Percentiles rank a stretch among this genome's conserved stretches.
Conservation (phyloP, 2,888 invertebrate genomes). For the Eupeodes luniger region DNA sequence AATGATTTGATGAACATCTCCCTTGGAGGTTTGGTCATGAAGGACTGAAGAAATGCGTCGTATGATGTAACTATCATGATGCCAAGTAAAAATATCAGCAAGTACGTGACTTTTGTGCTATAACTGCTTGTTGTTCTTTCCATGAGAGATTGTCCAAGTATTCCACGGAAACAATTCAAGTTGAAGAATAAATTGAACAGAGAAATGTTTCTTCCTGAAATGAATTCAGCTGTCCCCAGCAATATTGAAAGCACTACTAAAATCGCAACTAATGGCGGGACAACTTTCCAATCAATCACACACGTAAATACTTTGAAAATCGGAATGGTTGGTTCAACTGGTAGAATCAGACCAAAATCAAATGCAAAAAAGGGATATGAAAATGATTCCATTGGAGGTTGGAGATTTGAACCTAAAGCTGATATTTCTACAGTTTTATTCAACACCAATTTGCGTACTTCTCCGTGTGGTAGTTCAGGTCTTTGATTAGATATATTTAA, state of each 20-base stretch:
- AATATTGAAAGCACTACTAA: not conserved
- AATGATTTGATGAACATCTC: not conserved
- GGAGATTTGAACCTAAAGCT: slow-evolving; percentile 73
- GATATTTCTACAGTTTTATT: slow-evolving; percentile 79
- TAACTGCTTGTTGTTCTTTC: not conserved
- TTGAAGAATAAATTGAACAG: not conserved
- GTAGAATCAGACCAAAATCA: slow-evolving; percentile 79
- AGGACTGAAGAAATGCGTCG: slow-evolving; percentile 19
- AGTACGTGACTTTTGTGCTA: not conserved
- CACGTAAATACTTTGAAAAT: slow-evolving; percentile 78
- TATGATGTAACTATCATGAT: slow-evolving; percentile 15
- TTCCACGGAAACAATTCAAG: not conserved
- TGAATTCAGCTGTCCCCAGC: not conserved
- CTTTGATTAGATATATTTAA: slow-evolving; percentile 63
- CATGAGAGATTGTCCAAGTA: not conserved
- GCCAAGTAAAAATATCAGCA: slow-evolving; percentile 6
- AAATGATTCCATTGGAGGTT: slow-evolving; percentile 69
- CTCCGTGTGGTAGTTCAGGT: slow-evolving; percentile 62
- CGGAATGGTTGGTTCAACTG: slow-evolving; percentile 80
- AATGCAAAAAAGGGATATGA: slow-evolving; percentile 78
- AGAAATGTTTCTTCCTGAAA: too few relatives aligned
- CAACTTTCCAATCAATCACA: slow-evolving; percentile 78
- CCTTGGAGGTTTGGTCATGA: not conserved
- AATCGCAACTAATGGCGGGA: slow-evolving; percentile 20
- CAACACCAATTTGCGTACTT: slow-evolving; percentile 71